phyloP scores from a whole-genome alignment of 2,797 vertebrate species.

The Taenioides sp. region DNA sequence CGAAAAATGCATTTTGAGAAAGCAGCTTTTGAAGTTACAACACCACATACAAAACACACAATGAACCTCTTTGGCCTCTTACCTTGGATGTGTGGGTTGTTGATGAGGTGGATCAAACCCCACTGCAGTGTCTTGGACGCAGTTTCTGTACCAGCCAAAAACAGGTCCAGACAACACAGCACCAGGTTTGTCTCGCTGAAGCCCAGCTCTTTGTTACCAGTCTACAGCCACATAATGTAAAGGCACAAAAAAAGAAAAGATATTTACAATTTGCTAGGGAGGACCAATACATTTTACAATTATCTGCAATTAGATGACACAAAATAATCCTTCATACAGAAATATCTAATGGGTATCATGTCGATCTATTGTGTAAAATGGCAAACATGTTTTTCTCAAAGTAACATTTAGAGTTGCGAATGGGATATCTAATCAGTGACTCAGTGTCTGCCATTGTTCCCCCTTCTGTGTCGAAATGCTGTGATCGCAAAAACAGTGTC shows the following conservation, averaged over 20 bases:
- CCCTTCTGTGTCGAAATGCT: no score
- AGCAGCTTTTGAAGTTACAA: no score
- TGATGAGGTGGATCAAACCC: constrained; percentile 83
- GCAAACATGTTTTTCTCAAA: no score
- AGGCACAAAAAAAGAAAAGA: background rate
- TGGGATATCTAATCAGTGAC: no score
- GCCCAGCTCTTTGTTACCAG: constrained; percentile 32
- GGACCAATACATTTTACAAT: background rate
- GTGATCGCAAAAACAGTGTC: no score
- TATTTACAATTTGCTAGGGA: background rate
- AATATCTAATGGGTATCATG: background rate
- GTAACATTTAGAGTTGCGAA: no score
- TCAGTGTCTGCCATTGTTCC: no score
- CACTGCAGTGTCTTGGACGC: constrained; percentile 84
- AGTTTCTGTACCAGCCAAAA: constrained; percentile 87
- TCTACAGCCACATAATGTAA: constrained; percentile 36
- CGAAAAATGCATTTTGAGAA: no score
- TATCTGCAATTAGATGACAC: background rate
- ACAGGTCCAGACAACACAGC: constrained; percentile 79
- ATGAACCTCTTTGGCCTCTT: constrained; percentile 13
- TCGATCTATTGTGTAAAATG: no score
- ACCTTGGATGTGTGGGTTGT: constrained; percentile 84
- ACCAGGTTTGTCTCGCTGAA: constrained; percentile 80
- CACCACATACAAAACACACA: background rate
- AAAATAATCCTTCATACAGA: background rate